Evolutionary conservation across 2,113 vertebrate species (phyloP).

Genomic region (Cryptomyrus ogoouensis): DNA sequence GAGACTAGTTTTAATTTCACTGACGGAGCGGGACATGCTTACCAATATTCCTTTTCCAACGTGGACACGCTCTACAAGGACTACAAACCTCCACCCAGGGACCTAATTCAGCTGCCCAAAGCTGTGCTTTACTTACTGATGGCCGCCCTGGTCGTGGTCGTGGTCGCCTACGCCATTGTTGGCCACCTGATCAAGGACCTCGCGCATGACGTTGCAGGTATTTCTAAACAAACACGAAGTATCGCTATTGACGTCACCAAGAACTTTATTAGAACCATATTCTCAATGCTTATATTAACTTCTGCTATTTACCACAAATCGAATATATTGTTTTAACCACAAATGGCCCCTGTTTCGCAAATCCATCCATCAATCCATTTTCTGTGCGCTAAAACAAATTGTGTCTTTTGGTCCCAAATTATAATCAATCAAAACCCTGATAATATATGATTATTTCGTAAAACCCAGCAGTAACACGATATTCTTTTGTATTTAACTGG

Average conservation of each 20-base stretch:
- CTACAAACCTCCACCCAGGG: slow-evolving; percentile 53
- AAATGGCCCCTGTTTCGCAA: background rate
- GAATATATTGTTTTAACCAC: background rate
- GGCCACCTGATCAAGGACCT: slow-evolving; percentile 78
- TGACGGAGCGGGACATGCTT: slow-evolving; percentile 27
- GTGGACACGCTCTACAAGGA: slow-evolving; percentile 61
- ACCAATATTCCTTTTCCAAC: slow-evolving; percentile 36
- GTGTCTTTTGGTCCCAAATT: background rate
- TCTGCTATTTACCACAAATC: background rate
- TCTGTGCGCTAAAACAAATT: background rate
- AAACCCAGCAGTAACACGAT: background rate
- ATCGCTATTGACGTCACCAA: background rate
- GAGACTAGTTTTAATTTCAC: slow-evolving; percentile 40
- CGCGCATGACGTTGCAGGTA: slow-evolving; percentile 69
- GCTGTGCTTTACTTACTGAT: slow-evolving; percentile 69
- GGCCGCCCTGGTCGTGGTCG: slow-evolving; percentile 66
- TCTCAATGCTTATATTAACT: background rate
- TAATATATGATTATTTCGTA: background rate
- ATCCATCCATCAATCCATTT: background rate
- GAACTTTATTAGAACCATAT: background rate
- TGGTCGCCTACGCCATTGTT: slow-evolving; percentile 71
- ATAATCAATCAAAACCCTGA: background rate
- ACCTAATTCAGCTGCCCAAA: slow-evolving; percentile 66
- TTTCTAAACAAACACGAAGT: background rate
- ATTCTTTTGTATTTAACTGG: background rate